Percentiles rank a stretch among this genome's conserved stretches.
phyloP scores from a whole-genome alignment of 2,888 invertebrate species.

The Alentia gelatinosa region DNA sequence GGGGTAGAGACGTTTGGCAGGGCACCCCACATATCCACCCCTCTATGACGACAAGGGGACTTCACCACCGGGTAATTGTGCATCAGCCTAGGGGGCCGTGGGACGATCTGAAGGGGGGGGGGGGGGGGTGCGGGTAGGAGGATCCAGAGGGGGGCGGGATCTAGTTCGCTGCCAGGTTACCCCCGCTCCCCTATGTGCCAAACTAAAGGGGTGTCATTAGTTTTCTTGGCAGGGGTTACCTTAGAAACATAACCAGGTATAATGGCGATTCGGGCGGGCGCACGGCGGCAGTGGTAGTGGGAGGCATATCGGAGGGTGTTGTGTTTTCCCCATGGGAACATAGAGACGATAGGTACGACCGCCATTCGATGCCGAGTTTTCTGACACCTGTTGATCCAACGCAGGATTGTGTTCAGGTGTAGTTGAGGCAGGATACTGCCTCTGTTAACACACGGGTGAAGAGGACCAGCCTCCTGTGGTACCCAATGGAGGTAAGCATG shows the following conservation, averaged over 20 bases:
- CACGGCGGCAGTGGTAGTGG: background rate
- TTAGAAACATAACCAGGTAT: background rate
- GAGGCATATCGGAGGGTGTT: background rate
- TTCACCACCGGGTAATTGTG: background rate
- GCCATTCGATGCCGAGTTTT: background rate
- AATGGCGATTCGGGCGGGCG: background rate
- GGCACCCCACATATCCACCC: slow-evolving; percentile 17
- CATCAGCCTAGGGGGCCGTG: background rate
- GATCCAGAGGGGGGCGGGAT: background rate
- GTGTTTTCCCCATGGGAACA: slow-evolving; percentile 1
- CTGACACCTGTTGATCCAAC: background rate
- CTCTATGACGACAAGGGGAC: background rate
- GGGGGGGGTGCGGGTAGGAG: background rate
- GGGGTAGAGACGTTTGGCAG: background rate
- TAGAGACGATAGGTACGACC: background rate
- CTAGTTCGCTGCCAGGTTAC: background rate
- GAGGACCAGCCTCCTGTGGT: too few species aligned
- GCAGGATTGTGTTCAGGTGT: background rate
- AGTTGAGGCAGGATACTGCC: background rate
- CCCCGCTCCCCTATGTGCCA: background rate
- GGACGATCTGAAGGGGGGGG: background rate
- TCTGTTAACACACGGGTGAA: background rate
- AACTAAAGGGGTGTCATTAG: slow-evolving; percentile 39
- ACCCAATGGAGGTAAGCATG: background rate
- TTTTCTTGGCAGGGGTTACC: slow-evolving; percentile 26